These are phyloP conservation scores for Carapus acus DNA, from an alignment of 2,797 vertebrate genomes.

Conservation along the genomic window DNA sequence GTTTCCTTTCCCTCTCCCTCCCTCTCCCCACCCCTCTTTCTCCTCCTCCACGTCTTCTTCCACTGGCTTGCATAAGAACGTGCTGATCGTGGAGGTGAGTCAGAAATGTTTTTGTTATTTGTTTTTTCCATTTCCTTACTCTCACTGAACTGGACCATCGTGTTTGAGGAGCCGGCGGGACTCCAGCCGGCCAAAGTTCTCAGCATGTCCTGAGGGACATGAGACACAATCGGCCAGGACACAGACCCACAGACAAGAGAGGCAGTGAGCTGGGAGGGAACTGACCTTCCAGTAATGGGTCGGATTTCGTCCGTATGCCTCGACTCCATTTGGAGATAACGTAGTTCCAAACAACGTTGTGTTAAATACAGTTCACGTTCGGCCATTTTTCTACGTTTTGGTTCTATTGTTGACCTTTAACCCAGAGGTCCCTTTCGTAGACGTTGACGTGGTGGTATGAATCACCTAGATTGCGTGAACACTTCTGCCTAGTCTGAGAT, in stretches of 20 bases:
- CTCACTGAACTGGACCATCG: conserved; percentile 27
- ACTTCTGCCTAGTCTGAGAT: neutral
- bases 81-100: conserved; percentile 79
- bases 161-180: conserved; percentile 19
- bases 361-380: too few species aligned
- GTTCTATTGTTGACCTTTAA: too few species aligned
- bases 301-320: too few species aligned
- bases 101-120: conserved; percentile 33
- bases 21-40: conserved; percentile 6
- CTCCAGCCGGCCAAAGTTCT: conserved; percentile 34
- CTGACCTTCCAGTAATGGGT: too few species aligned
- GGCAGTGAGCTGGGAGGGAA: too few species aligned
- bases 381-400: too few species aligned
- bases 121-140: conserved; percentile 16
- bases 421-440: too few species aligned
- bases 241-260: too few species aligned
- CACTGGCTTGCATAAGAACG: conserved; percentile 63
- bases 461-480: too few species aligned
- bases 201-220: conserved; percentile 52
- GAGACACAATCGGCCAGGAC: conserved; percentile 9
- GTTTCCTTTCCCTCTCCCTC: conserved; percentile 33
- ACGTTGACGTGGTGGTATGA: too few species aligned
- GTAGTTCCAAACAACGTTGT: too few species aligned
- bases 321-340: too few species aligned
- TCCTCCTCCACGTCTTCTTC: conserved; percentile 31